Evolutionary conservation across 1,140 invertebrate genomes (phyloP).

Genomic region (Ephestia elutella): DNA sequence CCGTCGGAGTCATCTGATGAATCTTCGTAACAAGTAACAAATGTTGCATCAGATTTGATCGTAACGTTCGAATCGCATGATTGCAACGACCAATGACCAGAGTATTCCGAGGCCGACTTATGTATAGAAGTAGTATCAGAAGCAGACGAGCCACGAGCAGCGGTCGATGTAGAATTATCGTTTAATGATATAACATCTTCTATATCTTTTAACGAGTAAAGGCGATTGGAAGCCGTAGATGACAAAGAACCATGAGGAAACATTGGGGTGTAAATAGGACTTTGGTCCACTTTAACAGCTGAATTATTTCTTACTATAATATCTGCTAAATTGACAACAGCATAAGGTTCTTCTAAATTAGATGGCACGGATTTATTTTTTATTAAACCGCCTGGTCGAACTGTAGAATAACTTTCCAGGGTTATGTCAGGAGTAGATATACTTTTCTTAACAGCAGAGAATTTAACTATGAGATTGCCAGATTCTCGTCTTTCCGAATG

Average conservation of each 20-base stretch:
- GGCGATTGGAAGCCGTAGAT: slow-evolving; percentile 39
- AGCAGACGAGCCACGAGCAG: slow-evolving; percentile 51
- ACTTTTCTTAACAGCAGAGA: slow-evolving; percentile 65
- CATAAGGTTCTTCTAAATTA: slow-evolving; percentile 59
- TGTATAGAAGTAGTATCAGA: slow-evolving; percentile 45
- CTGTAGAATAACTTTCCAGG: slow-evolving; percentile 45
- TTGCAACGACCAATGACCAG: slow-evolving; percentile 60
- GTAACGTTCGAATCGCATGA: slow-evolving; percentile 62
- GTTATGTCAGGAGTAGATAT: slow-evolving; percentile 66
- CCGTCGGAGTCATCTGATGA: slow-evolving; percentile 56
- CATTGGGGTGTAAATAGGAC: slow-evolving; percentile 32
- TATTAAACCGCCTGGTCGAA: slow-evolving; percentile 31
- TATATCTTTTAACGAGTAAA: slow-evolving; percentile 65
- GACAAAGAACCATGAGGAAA: slow-evolving; percentile 45
- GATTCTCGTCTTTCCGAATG: slow-evolving; percentile 52
- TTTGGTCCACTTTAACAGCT: slow-evolving; percentile 19
- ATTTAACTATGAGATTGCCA: slow-evolving; percentile 52
- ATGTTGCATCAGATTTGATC: slow-evolving; percentile 56
- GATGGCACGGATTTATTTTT: slow-evolving; percentile 58
- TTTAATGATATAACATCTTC: slow-evolving; percentile 56
- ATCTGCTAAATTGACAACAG: slow-evolving; percentile 44
- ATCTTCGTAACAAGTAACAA: slow-evolving; percentile 59
- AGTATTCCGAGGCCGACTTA: slow-evolving; percentile 66
- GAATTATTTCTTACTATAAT: slow-evolving; percentile 37
- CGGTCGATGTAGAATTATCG: slow-evolving; percentile 46